These are phyloP conservation scores for Mechanitis mazaeus DNA, from an alignment of 2,888 invertebrate species.

Conservation along the genomic window DNA sequence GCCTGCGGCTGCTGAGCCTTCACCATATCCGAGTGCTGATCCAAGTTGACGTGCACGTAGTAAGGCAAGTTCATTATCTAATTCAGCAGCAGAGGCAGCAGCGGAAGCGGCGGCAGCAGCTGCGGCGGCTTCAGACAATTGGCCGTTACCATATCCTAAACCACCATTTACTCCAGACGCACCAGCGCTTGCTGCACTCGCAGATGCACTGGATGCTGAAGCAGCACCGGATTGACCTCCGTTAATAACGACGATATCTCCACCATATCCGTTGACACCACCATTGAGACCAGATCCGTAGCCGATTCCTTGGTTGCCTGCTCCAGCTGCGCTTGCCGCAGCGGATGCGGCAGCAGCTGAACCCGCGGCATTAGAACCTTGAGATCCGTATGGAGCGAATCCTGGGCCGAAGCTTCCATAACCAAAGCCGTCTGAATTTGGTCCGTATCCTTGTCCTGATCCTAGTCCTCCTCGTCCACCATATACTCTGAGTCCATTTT, in stretches of 20 bases:
- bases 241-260: neutral
- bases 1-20: constrained; percentile 1
- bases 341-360: constrained; percentile 10
- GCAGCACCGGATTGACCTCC: constrained; percentile 7
- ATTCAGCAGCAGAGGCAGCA: neutral
- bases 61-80: constrained; percentile 5
- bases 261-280: neutral
- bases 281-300: constrained; percentile 5
- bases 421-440: neutral
- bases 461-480: neutral
- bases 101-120: constrained; percentile 11
- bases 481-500: constrained; percentile 5
- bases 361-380: neutral
- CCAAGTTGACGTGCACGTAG: constrained; percentile 7
- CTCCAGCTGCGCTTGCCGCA: constrained; percentile 19
- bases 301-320: no score
- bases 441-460: neutral
- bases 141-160: neutral
- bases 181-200: constrained; percentile 2
- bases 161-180: neutral
- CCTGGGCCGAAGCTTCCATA: neutral
- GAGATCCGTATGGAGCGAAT: constrained; percentile 10
- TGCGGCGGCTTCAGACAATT: constrained; percentile 8
- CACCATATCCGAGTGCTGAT: neutral
- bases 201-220: constrained; percentile 5